These are phyloP conservation scores for Goniozus legneri DNA, from an alignment of 1,140 invertebrate genomes.

Conservation along the genomic window DNA sequence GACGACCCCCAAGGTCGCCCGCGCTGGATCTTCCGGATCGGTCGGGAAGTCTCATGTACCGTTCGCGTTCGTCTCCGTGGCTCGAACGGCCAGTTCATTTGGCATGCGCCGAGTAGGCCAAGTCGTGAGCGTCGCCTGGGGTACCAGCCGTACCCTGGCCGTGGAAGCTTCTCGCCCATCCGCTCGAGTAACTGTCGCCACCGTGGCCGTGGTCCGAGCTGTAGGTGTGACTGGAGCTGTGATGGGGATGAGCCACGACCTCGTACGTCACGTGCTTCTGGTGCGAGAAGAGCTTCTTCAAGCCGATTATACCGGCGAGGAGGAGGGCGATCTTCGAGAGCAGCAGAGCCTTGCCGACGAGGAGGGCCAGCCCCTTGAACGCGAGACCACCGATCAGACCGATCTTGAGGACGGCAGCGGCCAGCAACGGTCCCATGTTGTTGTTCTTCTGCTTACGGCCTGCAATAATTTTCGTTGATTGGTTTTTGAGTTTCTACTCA, in stretches of 20 bases:
- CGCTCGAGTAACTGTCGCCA: slow-evolving; percentile 57
- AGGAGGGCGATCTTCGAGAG: slow-evolving; percentile 79
- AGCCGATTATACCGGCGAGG: slow-evolving; percentile 71
- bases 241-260: slow-evolving; percentile 66
- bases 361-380: slow-evolving; percentile 74
- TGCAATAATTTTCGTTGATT: slow-evolving; percentile 20
- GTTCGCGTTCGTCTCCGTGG: not conserved
- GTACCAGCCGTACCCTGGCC: slow-evolving; percentile 45
- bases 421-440: slow-evolving; percentile 70
- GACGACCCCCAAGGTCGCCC: too few species aligned
- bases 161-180: slow-evolving; percentile 61
- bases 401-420: slow-evolving; percentile 73
- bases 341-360: slow-evolving; percentile 78
- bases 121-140: slow-evolving; percentile 57
- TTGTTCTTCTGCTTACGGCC: slow-evolving; percentile 70
- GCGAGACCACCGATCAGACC: slow-evolving; percentile 74
- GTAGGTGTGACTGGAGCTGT: slow-evolving; percentile 52
- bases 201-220: slow-evolving; percentile 45
- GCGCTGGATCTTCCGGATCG: too few species aligned
- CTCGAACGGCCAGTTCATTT: slow-evolving; percentile 26
- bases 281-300: slow-evolving; percentile 77
- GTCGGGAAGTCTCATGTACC: too few species aligned
- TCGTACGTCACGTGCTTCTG: slow-evolving; percentile 74
- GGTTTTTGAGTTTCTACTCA: not conserved
- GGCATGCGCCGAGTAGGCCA: slow-evolving; percentile 64